Base-by-base conservation (phyloP, 2,888 invertebrate species). In the Brachyopa scutellaris region DNA sequence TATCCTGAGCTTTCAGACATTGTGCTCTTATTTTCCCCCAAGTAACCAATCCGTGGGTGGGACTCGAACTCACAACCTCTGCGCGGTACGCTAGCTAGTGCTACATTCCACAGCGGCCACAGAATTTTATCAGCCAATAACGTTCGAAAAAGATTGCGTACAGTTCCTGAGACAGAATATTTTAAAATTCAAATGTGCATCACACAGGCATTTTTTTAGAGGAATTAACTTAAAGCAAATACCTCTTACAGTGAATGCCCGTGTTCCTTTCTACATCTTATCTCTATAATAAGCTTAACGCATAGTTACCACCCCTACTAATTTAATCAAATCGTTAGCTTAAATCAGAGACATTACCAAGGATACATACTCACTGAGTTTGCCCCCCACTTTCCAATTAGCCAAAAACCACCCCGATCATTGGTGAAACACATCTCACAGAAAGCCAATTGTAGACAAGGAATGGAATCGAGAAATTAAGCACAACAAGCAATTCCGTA, bases 401-500 rank as follows among this genome's bases (percentile, higher is more conserved):
- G 42, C 49, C 67, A 42, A 59, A 69, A 49, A 31, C 49, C 21
- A 17, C 42, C 36, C 62, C 64, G 67, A 55, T 73, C 26, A 77
- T 53, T 42, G 47, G 47, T 19, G 29, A 31, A 78, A 72, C 72
- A 66, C 49, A 69, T 64, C 57, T 59, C 55, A 19, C 69, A 53
- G 38, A 49, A 76, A 76, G 42, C 62, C 57, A 80, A 74, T 69
- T 62, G 61, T 36, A 69, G 49, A 38, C 62, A 59, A 62, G 47
- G 23, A 55, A 62, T 45, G 23, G 69, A 64, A 69, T 76, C 51
- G 42, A 80, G 69, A 62, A 80, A 76, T 80, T 80, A 64, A 80
- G 40, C 55, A 80, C 62, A 73, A 80, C 69, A 76, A 76, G 61
- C 66, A 9, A 64, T 73, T 64, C 31, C 49, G 62, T 29, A 66